Base-by-base conservation (phyloP, 2,888 invertebrate species). In the Eupithecia inturbata region DNA sequence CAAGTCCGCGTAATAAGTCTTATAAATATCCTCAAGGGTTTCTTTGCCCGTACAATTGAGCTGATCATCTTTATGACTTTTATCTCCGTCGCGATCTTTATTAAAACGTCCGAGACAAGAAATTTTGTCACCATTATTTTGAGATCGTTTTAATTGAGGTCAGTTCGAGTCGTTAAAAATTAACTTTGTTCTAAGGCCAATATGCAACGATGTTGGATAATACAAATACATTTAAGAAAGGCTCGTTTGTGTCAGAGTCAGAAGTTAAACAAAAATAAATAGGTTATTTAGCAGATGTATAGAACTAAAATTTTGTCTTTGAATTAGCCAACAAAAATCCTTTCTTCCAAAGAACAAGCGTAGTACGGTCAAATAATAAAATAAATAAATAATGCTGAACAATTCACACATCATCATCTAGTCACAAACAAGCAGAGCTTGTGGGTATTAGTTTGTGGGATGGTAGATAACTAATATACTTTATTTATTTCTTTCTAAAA, bases 21-120 rank as follows among this genome's bases (percentile, higher is more conserved):
- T 22, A 10, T 53, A 22, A 53, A 53, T 53, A 57, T 41, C 5
- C 33, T 71, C 66, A 71, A 72, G 3, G 41, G 70, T 67, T 57
- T 64, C 26, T 76, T 74, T 73, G 75, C 71, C 36, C 72, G 67
- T 67, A 28, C 73, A 75, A 76, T 76, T 78, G 74, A 74, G 73
- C 67, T 72, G 68, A 75, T 76, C 72, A 76, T 45, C 53, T 73
- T 73, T 66, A 75, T 67, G 71, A 53, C n/a, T 28, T 70, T 63
- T 74, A 68, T 78, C 72, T 68, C 57, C 67, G 33, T 70, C 63
- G 68, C 62, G 53, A 72, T 72, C 74, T 77, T 76, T 73, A 77
- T 78, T 75, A 75, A 73, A 73, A 76, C 75, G 77, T 77, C 77
- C 77, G 72, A 70, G 72, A 74, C 57, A 63, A 67, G 16, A 53